Evolutionary conservation across 35 echinoderm and acorn worm genomes (phyloP).

Genomic region (Ptychodera flava): DNA sequence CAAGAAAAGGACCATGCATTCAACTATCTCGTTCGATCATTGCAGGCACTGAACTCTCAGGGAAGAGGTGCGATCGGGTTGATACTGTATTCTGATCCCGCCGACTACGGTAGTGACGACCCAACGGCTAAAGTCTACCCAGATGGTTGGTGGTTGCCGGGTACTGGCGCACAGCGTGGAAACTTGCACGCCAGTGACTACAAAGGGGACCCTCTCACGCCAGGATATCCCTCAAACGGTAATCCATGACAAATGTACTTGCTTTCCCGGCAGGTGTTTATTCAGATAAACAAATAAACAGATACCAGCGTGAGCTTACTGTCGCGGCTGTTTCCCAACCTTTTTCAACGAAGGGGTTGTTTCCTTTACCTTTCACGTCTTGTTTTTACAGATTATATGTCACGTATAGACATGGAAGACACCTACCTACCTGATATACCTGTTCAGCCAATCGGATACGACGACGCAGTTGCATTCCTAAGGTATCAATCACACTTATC

Average conservation of each 20-base stretch:
- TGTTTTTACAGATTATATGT: constrained; percentile 41
- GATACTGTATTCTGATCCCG: constrained; percentile 90
- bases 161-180: constrained; percentile 76
- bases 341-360: no score
- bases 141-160: constrained; percentile 81
- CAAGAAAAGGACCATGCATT: no score
- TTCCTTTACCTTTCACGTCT: no score
- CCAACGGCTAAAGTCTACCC: constrained; percentile 54
- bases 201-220: constrained; percentile 75
- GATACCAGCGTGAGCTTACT: no score
- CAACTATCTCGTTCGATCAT: no score
- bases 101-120: constrained; percentile 72
- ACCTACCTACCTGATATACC: constrained; percentile 56
- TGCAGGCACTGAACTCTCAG: constrained; percentile 45
- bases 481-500: neutral
- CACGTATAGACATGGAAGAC: constrained; percentile 32
- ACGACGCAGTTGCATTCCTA: constrained; percentile 16
- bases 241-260: no score
- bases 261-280: no score
- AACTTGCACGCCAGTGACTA: constrained; percentile 43
- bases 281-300: no score
- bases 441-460: constrained; percentile 64
- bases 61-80: constrained; percentile 62
- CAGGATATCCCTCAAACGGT: constrained; percentile 77
- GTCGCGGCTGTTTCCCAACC: no score